phyloP scores from a whole-genome alignment of 2,888 invertebrate species.

The Temnothorax rugatulus region DNA sequence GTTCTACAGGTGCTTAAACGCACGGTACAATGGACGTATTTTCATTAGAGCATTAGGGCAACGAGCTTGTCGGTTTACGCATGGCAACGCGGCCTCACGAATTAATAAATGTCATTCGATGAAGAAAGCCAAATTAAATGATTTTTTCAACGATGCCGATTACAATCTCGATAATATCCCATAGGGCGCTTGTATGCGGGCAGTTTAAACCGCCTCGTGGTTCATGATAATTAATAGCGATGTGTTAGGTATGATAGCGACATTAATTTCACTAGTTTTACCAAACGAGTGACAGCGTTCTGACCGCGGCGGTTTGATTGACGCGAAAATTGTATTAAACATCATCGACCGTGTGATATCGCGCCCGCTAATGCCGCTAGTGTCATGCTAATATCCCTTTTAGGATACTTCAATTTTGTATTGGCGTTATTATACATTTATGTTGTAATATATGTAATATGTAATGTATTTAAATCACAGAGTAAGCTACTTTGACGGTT shows the following conservation, averaged over 20 bases:
- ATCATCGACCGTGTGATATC: conserved; percentile 52
- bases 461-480: background rate
- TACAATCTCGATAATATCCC: conserved; percentile 38
- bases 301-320: conserved; percentile 61
- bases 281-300: conserved; percentile 51
- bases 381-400: conserved; percentile 64
- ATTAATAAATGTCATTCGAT: background rate
- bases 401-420: conserved; percentile 66
- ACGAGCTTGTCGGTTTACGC: background rate
- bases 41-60: background rate
- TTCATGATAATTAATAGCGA: conserved; percentile 69
- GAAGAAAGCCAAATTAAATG: background rate
- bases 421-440: conserved; percentile 50
- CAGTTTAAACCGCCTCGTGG: conserved; percentile 33
- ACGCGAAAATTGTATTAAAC: conserved; percentile 70
- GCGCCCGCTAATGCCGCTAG: conserved; percentile 26
- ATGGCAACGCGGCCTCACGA: background rate
- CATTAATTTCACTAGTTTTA: conserved; percentile 66
- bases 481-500: background rate
- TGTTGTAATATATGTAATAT: background rate
- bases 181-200: conserved; percentile 18
- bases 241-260: conserved; percentile 65
- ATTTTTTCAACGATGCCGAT: background rate
- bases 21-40: background rate
- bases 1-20: conserved; percentile 11